phyloP scores from a whole-genome alignment of 2,113 vertebrate genomes.

The Rhabdomys dilectus region DNA sequence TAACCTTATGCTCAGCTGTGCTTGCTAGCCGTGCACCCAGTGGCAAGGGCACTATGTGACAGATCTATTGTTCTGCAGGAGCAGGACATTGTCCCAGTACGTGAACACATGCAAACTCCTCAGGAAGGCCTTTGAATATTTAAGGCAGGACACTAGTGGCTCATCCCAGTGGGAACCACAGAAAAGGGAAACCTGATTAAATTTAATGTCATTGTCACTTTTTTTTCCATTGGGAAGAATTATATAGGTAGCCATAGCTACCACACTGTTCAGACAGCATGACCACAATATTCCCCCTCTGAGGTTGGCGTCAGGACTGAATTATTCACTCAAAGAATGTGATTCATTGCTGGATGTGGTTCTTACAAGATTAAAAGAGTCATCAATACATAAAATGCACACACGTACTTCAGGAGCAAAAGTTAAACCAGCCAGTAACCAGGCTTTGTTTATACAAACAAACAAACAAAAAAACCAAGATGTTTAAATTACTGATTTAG shows the following conservation, averaged over 20 bases:
- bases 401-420: conserved; percentile 66
- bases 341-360: conserved; percentile 88
- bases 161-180: conserved; percentile 95
- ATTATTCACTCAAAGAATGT: conserved; percentile 91
- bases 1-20: conserved; percentile 84
- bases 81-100: conserved; percentile 90
- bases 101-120: conserved; percentile 90
- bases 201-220: conserved; percentile 98
- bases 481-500: conserved; percentile 44
- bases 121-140: conserved; percentile 91
- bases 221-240: conserved; percentile 93
- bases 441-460: conserved; percentile 30
- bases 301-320: conserved; percentile 90
- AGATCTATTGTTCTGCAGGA: conserved; percentile 91
- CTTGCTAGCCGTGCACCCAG: conserved; percentile 86
- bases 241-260: conserved; percentile 98
- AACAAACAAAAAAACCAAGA: background rate
- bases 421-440: conserved; percentile 52
- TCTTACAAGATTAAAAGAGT: conserved; percentile 87
- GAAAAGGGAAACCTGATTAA: conserved; percentile 98
- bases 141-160: conserved; percentile 92
- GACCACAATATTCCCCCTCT: conserved; percentile 94
- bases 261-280: conserved; percentile 94
- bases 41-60: conserved; percentile 90
- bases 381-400: conserved; percentile 83